A percentile compares a stretch with the other conserved stretches of the same genome.
Conservation (phyloP, 2,888 invertebrate species). For the Dinocampus coccinellae region DNA sequence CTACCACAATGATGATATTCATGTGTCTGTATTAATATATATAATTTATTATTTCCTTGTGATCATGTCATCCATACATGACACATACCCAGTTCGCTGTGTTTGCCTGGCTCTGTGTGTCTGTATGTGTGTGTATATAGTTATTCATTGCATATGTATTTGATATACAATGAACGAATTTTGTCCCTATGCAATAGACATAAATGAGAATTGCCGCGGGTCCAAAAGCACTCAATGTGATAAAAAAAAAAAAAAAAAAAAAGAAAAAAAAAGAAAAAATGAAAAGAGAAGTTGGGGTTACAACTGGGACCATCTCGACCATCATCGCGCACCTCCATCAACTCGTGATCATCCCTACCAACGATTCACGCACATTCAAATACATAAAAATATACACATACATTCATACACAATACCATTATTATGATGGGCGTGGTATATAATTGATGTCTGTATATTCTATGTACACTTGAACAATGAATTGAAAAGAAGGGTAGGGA, state of each 20-base stretch:
- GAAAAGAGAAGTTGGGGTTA: constrained; percentile 3
- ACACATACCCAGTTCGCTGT: no score
- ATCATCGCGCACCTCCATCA: not conserved
- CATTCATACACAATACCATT: constrained; percentile 13
- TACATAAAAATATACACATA: no score
- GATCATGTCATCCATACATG: no score
- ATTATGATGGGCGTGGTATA: constrained; percentile 22
- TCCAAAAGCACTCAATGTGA: not conserved
- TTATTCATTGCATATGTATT: no score
- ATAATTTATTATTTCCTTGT: no score
- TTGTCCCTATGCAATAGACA: not conserved
- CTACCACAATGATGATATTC: no score
- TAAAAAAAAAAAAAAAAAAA: constrained; percentile 13
- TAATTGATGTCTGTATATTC: not conserved
- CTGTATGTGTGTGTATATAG: no score
- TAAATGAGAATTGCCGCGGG: constrained; percentile 8
- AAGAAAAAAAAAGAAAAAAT: constrained; percentile 16
- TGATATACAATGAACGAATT: no score
- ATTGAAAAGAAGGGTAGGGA: not conserved
- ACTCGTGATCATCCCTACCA: not conserved
- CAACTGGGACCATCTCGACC: not conserved
- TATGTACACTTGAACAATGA: constrained; percentile 2
- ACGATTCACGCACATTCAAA: no score
- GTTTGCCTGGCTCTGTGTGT: no score
- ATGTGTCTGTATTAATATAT: no score